Base-by-base conservation (phyloP, 2,888 invertebrate genomes). In the Lordiphosa fenestrarum region DNA sequence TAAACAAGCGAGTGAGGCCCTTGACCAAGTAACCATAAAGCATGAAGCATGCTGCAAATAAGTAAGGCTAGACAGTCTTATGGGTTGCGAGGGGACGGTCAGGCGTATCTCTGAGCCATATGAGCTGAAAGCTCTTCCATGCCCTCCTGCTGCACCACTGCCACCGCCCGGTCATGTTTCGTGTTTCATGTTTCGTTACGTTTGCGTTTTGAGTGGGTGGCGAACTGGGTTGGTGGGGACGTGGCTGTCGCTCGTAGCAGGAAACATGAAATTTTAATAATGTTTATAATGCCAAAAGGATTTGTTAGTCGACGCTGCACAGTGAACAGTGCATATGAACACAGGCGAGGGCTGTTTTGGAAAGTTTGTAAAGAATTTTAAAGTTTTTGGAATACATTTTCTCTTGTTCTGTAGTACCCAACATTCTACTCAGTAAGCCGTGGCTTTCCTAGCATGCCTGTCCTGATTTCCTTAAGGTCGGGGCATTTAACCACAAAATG, bases 241-340 rank as follows among this genome's bases (percentile, higher is more conserved):
- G 52, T 37, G 54, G 58, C 44, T 53, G 67, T 49, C 61, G 75
- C 71, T 69, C 65, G 71, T 69, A 69, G 75, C 71, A 73, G 77
- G 73, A 73, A 82, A 82, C 80, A 82, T 83, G 80, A 82, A 83
- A 83, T 84, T 83, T 83, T 83, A 83, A 83, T 83, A 83, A 83
- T 83, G 84, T 83, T 83, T 84, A 83, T 84, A 84, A 83, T 84
- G 84, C 84, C 82, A 83, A 80, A 83, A 84, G 80, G 84, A 83
- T 84, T 83, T 84, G 75, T 81, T 81, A 83, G 76, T 68, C 72
- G 74, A 73, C 73, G 68, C 62, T 71, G 62, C 71, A 73, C 73
- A 80, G 73, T 63, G 64, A 62, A 58, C 67, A 13, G 30, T 73
- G 58, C 66, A 66, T 61, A 47, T 62, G 69, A 53, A 41, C 36